Conservation (phyloP, 2,888 invertebrate species). For the Tipula unca region DNA sequence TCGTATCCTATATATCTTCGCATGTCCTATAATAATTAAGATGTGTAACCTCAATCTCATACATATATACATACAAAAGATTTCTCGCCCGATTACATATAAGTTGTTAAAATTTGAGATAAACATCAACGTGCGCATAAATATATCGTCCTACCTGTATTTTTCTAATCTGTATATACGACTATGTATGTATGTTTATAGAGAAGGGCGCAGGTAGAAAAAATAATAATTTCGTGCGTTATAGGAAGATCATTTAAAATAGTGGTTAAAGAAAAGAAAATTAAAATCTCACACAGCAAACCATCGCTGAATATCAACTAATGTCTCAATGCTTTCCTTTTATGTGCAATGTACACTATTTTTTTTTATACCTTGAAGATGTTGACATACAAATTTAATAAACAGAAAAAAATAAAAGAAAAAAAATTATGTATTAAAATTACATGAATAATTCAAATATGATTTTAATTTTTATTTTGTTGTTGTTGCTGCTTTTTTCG, state of each 20-base stretch:
- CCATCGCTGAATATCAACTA: background rate
- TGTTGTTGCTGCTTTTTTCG: background rate
- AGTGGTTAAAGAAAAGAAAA: background rate
- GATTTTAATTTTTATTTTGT: background rate
- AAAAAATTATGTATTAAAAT: background rate
- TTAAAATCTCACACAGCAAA: background rate
- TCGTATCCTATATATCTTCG: background rate
- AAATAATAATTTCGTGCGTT: background rate
- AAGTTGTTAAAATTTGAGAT: background rate
- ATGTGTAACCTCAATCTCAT: background rate
- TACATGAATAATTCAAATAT: background rate
- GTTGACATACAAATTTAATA: slow-evolving; percentile 8
- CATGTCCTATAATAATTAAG: background rate
- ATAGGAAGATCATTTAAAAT: background rate
- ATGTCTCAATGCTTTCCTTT: background rate
- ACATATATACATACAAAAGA: background rate
- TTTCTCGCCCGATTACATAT: background rate
- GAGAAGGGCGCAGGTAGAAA: background rate
- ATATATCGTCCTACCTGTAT: background rate
- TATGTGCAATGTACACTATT: background rate
- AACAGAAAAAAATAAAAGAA: background rate
- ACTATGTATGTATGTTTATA: too few relatives aligned
- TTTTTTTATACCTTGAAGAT: background rate
- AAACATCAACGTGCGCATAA: background rate
- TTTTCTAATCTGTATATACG: background rate